Base-by-base conservation (phyloP, 2,797 vertebrate species). In the Lutjanus campechanus region DNA sequence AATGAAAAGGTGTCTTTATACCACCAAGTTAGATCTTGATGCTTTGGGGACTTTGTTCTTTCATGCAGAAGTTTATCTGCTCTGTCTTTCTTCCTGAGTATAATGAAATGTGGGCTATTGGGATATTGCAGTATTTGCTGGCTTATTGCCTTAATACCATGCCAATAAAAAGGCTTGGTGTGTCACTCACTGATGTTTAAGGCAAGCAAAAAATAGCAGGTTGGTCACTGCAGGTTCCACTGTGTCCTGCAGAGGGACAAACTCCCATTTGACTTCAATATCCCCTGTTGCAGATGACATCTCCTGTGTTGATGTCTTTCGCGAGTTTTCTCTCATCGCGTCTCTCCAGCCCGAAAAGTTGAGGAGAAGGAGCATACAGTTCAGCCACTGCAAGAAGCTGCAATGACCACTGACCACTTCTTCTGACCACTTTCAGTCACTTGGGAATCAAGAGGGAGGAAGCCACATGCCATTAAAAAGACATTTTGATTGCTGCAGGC, bases 311-410 rank as follows among this genome's bases (percentile, higher is more conserved):
- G 95, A 95, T 91, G 93, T 96, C 95, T 93, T 96, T 96, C 83
- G 96, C 90, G 85, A 97, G 82, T 96, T 97, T 95, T 96, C 96
- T 88, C 88, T 96, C 94, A 88, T 96, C 92, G 95, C 96, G 60
- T 96, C 95, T 74, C 90, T 95, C 91, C 89, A 96, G 83, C 96
- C 95, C 43, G 92, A 98, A 93, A 97, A 97, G 82, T 89, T 97
- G 90, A 97, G 94, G 73, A 90, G 95, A 55, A 92, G 95, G 78
- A 96, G 93, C 73, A 8, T 90, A 2, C 91, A 95, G 51, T 94
- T 96, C 95, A 93, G 92, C 84, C 90, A 78, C 63, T 88, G 85
- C 76, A 87, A 90, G 91, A 85, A 71, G 63, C 60, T 65, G n/a
- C 72, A 72, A 50, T 77, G 68, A 71, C 59, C 60, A 15, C 6